Base-by-base conservation (phyloP, 2,888 invertebrate genomes). In the Harmothoe impar region DNA sequence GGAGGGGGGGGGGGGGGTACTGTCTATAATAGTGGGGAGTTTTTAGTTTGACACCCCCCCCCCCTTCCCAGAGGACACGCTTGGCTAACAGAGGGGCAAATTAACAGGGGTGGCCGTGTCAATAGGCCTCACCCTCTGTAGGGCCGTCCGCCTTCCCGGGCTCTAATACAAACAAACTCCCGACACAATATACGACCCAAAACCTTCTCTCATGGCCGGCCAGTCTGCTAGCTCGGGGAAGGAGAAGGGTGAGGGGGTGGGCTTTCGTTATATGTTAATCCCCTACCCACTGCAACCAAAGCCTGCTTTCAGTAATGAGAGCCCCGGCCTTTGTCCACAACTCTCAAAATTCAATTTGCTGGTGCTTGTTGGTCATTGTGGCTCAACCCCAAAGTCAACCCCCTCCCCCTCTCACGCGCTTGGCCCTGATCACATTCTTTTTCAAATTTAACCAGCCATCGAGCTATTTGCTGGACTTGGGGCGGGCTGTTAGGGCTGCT, bases 71-170 rank as follows among this genome's bases (percentile, higher is more conserved):
- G 15, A 81, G 15, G 81, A 35, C 81, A 81, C 81, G 81, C 81
- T 81, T 81, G 81, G 81, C 43, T 25, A 81, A 81, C 81, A 81
- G 81, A 81, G 81, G 81, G 81, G 81, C 81, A 81, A 81, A 81
- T 81, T 81, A 81, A 81, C 81, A 81, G 81, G 33, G 35, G 81
- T 15, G 81, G 81, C 81, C 81, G 43, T 43, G 81, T 81, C 81
- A 81, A 81, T 81, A 81, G 81, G 23, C 43, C 81, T 43, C 1
- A 17, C 43, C 81, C 17, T 3, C 81, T 35, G 81, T 72, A 29
- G 29, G 15, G 29, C 72, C 29, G 29, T 25, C 72, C 72, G 72
- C 72, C 62, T 62, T n/a, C 23, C 62, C 62, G 12, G n/a, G 62
- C 23, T 20, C 62, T 62, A 62, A 62, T 62, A 62, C 62, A 62